Percentiles rank a stretch among this genome's conserved stretches.
phyloP scores from a whole-genome alignment of 92 coral and sea anemone species.

The Pocillopora grandis region DNA sequence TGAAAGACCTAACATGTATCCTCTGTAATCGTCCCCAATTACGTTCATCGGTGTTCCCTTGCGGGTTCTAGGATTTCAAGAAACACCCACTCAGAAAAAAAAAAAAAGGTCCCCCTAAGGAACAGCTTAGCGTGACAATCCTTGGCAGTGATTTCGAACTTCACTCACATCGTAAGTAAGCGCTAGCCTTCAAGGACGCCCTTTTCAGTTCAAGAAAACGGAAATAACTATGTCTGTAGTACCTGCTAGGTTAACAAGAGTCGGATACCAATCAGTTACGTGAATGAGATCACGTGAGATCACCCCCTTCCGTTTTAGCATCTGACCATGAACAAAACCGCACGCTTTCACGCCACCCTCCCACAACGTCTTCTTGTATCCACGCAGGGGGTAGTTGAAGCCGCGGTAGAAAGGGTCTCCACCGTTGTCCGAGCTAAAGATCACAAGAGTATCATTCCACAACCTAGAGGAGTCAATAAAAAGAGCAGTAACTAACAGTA shows the following conservation, averaged over 20 bases:
- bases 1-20: no score
- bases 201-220: no score
- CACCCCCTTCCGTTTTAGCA: conserved; percentile 54
- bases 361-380: conserved; percentile 66
- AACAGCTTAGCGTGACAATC: no score
- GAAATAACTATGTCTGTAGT: background rate
- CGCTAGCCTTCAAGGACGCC: no score
- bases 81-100: no score
- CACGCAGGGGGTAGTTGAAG: conserved; percentile 66
- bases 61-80: no score
- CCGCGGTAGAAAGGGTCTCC: conserved; percentile 65
- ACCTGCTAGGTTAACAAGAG: conserved; percentile 59
- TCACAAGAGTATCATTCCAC: conserved; percentile 57
- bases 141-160: no score
- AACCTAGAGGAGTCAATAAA: background rate
- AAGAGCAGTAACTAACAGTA: background rate
- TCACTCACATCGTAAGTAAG: no score
- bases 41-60: no score
- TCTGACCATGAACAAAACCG: conserved; percentile 56
- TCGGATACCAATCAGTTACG: conserved; percentile 70
- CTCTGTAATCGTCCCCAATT: no score
- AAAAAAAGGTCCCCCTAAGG: no score
- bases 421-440: conserved; percentile 67
- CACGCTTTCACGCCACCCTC: conserved; percentile 71
- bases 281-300: conserved; percentile 48